These are phyloP conservation scores for Stictocephala bisonia DNA, from an alignment of 2,888 invertebrate species.

Conservation along the genomic window DNA sequence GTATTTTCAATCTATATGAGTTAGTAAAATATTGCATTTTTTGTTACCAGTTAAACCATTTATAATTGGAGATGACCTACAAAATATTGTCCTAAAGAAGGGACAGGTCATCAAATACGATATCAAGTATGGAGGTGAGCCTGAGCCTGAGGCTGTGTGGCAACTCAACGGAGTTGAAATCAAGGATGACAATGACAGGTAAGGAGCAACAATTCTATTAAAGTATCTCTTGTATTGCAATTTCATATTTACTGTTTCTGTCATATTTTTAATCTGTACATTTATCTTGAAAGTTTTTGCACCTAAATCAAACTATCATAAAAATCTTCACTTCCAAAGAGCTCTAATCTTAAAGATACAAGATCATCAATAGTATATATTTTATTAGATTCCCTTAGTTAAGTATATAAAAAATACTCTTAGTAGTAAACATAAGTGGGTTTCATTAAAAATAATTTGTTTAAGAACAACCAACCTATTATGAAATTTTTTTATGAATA, in stretches of 20 bases:
- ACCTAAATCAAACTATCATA: too few species aligned
- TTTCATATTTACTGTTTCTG: conserved; percentile 8
- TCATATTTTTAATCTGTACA: not conserved
- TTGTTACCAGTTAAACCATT: conserved; percentile 97
- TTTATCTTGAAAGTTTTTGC: not conserved
- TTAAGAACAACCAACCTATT: too few species aligned
- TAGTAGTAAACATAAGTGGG: too few species aligned
- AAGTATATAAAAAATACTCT: too few species aligned
- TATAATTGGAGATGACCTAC: conserved; percentile 89
- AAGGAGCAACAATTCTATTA: conserved; percentile 1
- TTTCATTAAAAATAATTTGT: too few species aligned
- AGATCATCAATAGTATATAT: too few species aligned
- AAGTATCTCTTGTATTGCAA: not conserved
- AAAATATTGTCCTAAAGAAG: conserved; percentile 92
- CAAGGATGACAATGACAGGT: conserved; percentile 71
- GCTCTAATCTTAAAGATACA: too few species aligned
- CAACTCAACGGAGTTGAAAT: conserved; percentile 81
- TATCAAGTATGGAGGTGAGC: conserved; percentile 96
- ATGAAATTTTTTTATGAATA: too few species aligned
- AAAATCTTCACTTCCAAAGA: too few species aligned
- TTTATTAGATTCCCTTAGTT: too few species aligned
- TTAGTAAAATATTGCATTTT: too few species aligned
- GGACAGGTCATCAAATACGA: conserved; percentile 94
- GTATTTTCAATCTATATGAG: too few species aligned
- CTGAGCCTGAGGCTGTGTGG: conserved; percentile 95